phyloP scores from a whole-genome alignment of 2,797 vertebrate genomes.

The Lepilemur ruficaudatus region DNA sequence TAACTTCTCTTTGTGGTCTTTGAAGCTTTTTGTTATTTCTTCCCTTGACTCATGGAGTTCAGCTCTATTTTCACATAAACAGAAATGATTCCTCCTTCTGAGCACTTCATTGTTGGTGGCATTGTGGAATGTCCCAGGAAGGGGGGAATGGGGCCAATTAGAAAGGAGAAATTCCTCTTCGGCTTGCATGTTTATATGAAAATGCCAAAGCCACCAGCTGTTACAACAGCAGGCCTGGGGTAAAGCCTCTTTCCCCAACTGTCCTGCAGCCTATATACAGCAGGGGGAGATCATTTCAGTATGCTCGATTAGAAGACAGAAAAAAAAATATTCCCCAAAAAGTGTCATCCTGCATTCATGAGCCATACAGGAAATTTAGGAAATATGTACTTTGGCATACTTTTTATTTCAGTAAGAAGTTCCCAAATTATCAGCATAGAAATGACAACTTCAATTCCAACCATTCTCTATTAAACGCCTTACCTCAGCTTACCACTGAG shows the following conservation, averaged over 20 bases:
- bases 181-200: slow-evolving; percentile 48
- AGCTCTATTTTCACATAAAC: slow-evolving; percentile 60
- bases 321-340: neutral
- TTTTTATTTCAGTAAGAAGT: slow-evolving; percentile 7
- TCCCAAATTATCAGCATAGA: neutral
- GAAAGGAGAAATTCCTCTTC: slow-evolving; percentile 24
- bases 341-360: neutral
- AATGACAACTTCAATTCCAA: neutral
- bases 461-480: neutral
- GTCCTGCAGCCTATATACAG: neutral
- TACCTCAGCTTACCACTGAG: neutral
- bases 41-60: slow-evolving; percentile 26
- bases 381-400: neutral
- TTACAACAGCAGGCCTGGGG: neutral
- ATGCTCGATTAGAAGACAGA: neutral
- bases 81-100: slow-evolving; percentile 57
- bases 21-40: slow-evolving; percentile 55
- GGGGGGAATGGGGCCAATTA: neutral
- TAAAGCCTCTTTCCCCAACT: neutral
- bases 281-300: slow-evolving; percentile 28
- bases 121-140: slow-evolving; percentile 55
- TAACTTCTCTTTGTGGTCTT: slow-evolving; percentile 58
- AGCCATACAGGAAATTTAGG: neutral
- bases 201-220: slow-evolving; percentile 37
- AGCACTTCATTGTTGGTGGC: slow-evolving; percentile 58